Percentiles rank a stretch among this genome's conserved stretches.
Conservation (phyloP, 2,888 invertebrate genomes). For the Eupithecia tripunctaria region DNA sequence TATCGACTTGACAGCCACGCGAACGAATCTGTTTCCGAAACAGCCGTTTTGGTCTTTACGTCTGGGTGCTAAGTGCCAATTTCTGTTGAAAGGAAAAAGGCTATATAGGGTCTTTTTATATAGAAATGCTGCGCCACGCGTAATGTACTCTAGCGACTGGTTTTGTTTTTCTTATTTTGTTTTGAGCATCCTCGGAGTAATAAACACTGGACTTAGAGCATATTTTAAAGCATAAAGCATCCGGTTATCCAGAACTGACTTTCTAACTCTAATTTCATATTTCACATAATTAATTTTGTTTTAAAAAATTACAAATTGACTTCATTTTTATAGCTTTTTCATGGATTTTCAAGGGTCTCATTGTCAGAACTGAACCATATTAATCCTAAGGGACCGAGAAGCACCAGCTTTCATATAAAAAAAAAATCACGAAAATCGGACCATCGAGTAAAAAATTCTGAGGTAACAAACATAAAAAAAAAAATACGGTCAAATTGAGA, state of each 20-base stretch:
- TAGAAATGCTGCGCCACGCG: constrained; percentile 57
- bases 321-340: too few relatives aligned
- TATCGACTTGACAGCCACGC: constrained; percentile 55
- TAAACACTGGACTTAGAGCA: neutral
- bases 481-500: too few relatives aligned
- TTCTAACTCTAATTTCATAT: neutral
- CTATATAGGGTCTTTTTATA: constrained; percentile 51
- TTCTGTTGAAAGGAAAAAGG: constrained; percentile 53
- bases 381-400: too few relatives aligned
- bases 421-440: too few relatives aligned
- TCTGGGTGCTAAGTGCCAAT: constrained; percentile 53
- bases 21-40: constrained; percentile 51
- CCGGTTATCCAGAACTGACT: neutral
- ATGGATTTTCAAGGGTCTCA: too few relatives aligned
- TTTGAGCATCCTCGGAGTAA: constrained; percentile 34
- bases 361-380: too few relatives aligned
- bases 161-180: constrained; percentile 55
- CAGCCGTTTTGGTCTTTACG: constrained; percentile 56
- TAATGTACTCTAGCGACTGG: constrained; percentile 61
- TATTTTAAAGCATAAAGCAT: constrained; percentile 8
- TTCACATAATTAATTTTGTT: neutral
- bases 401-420: too few relatives aligned
- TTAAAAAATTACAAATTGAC: neutral
- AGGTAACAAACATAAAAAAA: too few relatives aligned
- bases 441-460: too few relatives aligned